Base-by-base conservation (phyloP, 37 sponge, comb jelly and placozoan genomes). In the Lycopodina hypogea region DNA sequence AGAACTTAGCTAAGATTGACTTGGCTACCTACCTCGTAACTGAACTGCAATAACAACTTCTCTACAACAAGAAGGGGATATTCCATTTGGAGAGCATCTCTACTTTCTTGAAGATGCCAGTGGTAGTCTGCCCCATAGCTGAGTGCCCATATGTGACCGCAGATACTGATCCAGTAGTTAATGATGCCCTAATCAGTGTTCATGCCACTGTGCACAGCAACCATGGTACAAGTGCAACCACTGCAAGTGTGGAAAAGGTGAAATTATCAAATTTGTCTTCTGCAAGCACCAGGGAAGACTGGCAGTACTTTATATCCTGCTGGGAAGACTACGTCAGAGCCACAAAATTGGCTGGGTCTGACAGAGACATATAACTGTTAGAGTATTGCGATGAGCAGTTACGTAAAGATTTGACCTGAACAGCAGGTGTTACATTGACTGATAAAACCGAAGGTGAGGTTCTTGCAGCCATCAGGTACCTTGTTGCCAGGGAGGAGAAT, bases 341-440 rank as follows among this genome's bases (percentile, higher is more conserved):
- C 14, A 78, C 78, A 39, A 80, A 40, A 28, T 71, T 80, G 3
- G 55, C 39, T 59, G 72, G 81, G 1, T 42, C 69, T 32, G 56
- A 68, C 41, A 69, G 21, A 28, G 60, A 69, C 56, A 69, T 80
- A 69, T 71, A 81, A 64, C 55, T 81, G n/a, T 38, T 81, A 52
- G 74, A 81, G 38, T 81, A 74, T 48, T 81, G 82, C 40, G 82
- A 81, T 62, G 82, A 81, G n/a, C 74, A 72, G 55, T 67, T 81
- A 24, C 65, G 74, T 51, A 81, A 81, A n/a, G 82, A 81, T 71
- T 50, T 73, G 71, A 35, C 71, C 74, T 55, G 81, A 24, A 58
- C 70, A 23, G 53, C 81, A 33, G 83, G 61, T 66, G 34, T 67
- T 69, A 56, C 48, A 55, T n/a, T 45, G 48, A 9, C 48, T 45